These are phyloP conservation scores for Deroptyus accipitrinus DNA, from an alignment of 2,113 vertebrate genomes.

Conservation along the genomic window DNA sequence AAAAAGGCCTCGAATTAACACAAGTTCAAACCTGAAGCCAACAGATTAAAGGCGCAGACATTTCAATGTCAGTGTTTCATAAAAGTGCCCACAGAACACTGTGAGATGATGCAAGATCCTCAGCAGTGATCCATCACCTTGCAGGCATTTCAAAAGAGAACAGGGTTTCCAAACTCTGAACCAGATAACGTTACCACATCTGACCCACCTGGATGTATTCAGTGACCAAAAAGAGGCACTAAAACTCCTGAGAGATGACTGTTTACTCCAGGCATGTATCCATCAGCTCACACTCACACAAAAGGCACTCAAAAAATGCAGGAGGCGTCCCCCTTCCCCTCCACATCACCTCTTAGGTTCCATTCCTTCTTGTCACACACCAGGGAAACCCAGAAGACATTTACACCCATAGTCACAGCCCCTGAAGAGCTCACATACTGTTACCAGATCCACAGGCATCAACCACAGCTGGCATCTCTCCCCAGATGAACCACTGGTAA, in stretches of 20 bases:
- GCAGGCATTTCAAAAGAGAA: neutral
- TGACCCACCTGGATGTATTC: neutral
- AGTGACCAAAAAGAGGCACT: neutral
- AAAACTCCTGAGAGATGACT: neutral
- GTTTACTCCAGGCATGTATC: neutral
- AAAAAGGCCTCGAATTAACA: neutral
- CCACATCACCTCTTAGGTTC: neutral
- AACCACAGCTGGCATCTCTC: neutral
- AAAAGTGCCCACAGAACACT: neutral
- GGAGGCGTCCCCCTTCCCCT: neutral
- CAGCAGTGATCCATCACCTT: neutral
- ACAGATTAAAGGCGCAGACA: neutral
- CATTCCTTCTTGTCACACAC: neutral
- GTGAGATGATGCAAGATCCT: neutral
- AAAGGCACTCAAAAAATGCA: neutral
- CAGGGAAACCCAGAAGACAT: neutral
- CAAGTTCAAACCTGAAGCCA: neutral
- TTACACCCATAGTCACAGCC: neutral
- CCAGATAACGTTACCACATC: neutral
- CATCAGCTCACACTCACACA: neutral
- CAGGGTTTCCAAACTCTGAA: neutral
- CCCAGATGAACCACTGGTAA: neutral
- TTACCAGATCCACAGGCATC: neutral
- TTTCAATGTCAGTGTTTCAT: neutral
- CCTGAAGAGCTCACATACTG: neutral